Evolutionary conservation across 2,113 vertebrate genomes (phyloP), one percentile per base, ranked within the genome.

Genomic region (Datnioides undecimradiatus): DNA sequence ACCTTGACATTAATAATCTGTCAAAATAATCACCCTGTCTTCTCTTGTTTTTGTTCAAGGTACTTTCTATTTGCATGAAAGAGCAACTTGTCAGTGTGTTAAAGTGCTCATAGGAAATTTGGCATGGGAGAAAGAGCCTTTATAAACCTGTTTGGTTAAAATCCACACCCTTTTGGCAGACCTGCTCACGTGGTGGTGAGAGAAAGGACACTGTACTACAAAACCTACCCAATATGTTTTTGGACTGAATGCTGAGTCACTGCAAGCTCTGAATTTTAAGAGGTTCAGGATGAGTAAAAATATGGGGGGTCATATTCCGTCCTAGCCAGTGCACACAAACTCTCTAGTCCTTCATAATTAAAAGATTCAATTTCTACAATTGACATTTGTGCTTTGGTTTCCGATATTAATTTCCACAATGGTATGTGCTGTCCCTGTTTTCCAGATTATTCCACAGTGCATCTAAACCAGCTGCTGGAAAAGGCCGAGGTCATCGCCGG

Each of bases 371-470:
- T 60, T 23, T 60, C 23, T 8, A 14, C 45, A 16, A 17, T 48
- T 57, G 33, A 54, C 52, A 31, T 66, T 43, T n/a, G 33, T 31
- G 6, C 52, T 13, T 27, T 55, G 17, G 33, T 76, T 59, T 74
- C 27, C 19, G 5, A 40, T 17, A 51, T 46, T 34, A 0, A 41
- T 48, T 51, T 29, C 27, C n/a, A 46, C 1, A 3, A 11, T 43
- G 27, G 2, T 12, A n/a, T 40, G 55, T 52, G 9, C 73, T 52
- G 51, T 55, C 25, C 48, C 17, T 87, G 43, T 95, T 93, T 94
- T 95, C 19, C 89, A 99, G 98, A 99, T 95, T 99, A 99, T 91
- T 99, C 98, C 78, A 96, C 97, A 63, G 98, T 98, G 88, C 98
- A 99, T 90, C 94, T 99, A 92, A 98, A 96, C 86, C 98, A 99